These are phyloP conservation scores for Dromaius novaehollandiae DNA, from an alignment of 2,113 vertebrate species.

Conservation along the genomic window DNA sequence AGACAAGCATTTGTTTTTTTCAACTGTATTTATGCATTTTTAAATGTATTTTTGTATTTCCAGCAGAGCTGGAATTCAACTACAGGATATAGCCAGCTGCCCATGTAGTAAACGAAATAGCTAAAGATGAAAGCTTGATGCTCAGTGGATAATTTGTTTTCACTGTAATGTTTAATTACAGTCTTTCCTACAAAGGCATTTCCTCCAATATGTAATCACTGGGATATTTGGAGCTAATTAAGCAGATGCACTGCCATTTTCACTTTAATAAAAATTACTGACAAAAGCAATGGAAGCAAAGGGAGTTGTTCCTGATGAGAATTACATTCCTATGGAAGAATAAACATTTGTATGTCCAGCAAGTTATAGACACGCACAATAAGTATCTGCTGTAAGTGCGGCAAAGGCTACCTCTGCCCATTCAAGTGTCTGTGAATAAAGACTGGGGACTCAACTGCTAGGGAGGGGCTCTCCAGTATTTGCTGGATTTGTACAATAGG, in stretches of 20 bases:
- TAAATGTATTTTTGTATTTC: constrained; percentile 60
- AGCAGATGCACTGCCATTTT: constrained; percentile 71
- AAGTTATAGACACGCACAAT: neutral
- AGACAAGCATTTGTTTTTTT: neutral
- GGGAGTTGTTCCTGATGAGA: constrained; percentile 9
- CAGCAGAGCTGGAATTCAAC: constrained; percentile 24
- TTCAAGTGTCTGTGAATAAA: neutral
- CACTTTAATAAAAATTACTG: constrained; percentile 68
- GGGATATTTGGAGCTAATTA: constrained; percentile 76
- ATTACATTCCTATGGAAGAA: constrained; percentile 23
- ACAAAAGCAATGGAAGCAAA: constrained; percentile 53
- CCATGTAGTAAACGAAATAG: constrained; percentile 62
- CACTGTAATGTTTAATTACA: constrained; percentile 79
- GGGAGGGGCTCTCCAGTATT: neutral
- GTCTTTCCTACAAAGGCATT: constrained; percentile 70
- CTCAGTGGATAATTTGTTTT: constrained; percentile 71
- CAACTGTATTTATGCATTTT: constrained; percentile 12
- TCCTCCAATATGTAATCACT: constrained; percentile 71
- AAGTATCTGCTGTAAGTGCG: neutral
- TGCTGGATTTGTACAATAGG: neutral
- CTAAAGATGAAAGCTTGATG: constrained; percentile 53
- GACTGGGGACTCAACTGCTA: neutral
- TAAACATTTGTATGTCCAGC: constrained; percentile 17
- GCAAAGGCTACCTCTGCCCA: neutral
- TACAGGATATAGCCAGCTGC: constrained; percentile 56